Conservation (phyloP, 2,888 invertebrate species). For the Mimas tiliae region DNA sequence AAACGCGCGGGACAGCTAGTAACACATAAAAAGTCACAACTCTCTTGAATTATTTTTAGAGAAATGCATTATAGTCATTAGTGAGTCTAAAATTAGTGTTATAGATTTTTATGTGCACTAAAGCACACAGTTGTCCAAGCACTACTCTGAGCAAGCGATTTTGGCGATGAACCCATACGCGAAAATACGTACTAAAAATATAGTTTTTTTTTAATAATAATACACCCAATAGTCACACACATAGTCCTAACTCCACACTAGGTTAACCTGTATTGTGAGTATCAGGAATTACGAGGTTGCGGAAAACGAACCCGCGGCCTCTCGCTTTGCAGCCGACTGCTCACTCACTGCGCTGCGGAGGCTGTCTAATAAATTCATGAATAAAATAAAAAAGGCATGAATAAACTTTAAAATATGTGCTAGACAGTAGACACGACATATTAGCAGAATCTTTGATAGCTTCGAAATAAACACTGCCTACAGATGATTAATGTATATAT, state of each 20-base stretch:
- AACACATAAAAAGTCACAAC: background rate
- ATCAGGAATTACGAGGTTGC: no score
- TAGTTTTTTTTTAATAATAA: no score
- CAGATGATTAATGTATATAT: slow-evolving; percentile 9
- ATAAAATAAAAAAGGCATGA: no score
- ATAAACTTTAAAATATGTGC: slow-evolving; percentile 13
- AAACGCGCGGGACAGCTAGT: no score
- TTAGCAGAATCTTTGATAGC: slow-evolving; percentile 26
- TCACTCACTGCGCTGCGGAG: no score
- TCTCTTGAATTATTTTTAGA: background rate
- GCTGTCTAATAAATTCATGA: no score
- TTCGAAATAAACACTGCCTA: slow-evolving; percentile 14
- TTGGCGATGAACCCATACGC: background rate
- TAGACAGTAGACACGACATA: slow-evolving; percentile 5
- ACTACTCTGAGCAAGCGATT: background rate
- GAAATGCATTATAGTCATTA: slow-evolving; percentile 1
- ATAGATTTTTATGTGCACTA: background rate
- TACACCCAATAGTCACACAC: no score
- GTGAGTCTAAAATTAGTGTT: background rate
- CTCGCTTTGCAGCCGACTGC: no score
- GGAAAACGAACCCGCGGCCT: no score
- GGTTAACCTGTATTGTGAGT: no score
- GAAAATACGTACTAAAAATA: background rate
- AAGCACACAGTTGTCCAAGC: background rate
- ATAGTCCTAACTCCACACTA: no score